Percentiles rank a stretch among this genome's conserved stretches.
Evolutionary conservation across 2,888 invertebrate genomes (phyloP).

Genomic region (Hydrotaea diabolus): DNA sequence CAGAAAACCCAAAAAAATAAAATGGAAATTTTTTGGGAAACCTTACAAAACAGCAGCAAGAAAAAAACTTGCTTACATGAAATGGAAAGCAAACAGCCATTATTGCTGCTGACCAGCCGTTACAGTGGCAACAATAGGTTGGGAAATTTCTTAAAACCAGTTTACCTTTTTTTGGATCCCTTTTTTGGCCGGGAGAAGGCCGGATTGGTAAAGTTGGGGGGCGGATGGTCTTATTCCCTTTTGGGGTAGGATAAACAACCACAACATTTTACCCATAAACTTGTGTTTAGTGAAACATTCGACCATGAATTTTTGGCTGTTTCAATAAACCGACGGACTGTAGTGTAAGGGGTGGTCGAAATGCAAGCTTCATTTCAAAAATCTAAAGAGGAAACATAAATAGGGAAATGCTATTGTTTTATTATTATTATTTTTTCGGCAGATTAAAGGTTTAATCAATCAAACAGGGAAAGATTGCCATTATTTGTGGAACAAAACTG

Average conservation of each 20-base stretch:
- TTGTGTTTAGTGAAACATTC: conserved; percentile 29
- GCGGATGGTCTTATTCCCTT: neutral
- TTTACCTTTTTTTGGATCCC: conserved; percentile 7
- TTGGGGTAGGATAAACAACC: conserved; percentile 20
- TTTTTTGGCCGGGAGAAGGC: neutral
- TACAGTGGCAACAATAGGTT: neutral
- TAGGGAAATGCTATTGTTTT: too few relatives aligned
- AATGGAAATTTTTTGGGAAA: conserved; percentile 3
- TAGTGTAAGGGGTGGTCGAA: too few relatives aligned
- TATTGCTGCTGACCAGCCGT: neutral
- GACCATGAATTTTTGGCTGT: conserved; percentile 43
- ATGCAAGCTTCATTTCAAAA: too few relatives aligned
- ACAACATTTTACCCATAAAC: conserved; percentile 36
- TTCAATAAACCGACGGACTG: conserved; percentile 20
- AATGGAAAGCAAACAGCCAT: conserved; percentile 19
- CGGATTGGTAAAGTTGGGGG: neutral
- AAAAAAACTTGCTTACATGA: neutral
- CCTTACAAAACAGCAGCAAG: neutral
- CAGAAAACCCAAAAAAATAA: too few relatives aligned
- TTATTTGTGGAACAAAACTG: too few relatives aligned
- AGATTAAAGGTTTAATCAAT: too few relatives aligned
- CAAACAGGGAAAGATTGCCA: too few relatives aligned
- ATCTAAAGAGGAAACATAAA: too few relatives aligned
- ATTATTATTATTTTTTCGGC: too few relatives aligned
- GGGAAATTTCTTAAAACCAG: neutral